These are phyloP conservation scores for Neoseiulus cucumeris DNA, from an alignment of 1,140 invertebrate genomes.

Conservation along the genomic window DNA sequence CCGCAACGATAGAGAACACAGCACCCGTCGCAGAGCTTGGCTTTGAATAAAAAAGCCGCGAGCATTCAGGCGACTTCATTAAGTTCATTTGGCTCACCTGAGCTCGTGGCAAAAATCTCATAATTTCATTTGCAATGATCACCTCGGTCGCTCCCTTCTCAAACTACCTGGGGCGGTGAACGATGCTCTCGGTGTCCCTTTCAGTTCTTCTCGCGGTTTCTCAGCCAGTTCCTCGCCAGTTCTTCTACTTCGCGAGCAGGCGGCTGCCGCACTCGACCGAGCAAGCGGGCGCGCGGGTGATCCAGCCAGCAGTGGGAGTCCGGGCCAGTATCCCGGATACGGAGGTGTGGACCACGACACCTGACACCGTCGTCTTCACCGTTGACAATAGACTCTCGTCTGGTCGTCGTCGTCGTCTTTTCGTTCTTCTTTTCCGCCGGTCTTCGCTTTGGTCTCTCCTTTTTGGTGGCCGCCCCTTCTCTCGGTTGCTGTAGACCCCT, in stretches of 20 bases:
- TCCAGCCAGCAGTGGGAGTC: neutral
- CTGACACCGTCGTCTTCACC: neutral
- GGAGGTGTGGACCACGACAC: neutral
- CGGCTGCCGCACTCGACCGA: neutral
- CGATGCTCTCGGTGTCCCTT: neutral
- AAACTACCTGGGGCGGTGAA: neutral
- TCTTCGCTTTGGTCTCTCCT: neutral
- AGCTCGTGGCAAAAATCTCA: constrained; percentile 8
- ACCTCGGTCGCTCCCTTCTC: neutral
- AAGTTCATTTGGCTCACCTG: constrained; percentile 11
- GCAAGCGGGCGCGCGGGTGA: neutral
- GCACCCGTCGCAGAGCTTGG: too few relatives aligned
- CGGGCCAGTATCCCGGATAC: neutral
- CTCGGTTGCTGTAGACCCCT: too few relatives aligned
- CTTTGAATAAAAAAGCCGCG: neutral
- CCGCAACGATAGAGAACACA: too few relatives aligned
- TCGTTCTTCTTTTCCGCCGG: neutral
- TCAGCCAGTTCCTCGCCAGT: neutral
- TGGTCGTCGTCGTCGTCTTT: neutral
- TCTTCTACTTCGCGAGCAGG: neutral
- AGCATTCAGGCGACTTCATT: neutral
- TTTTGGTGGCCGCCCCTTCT: too few relatives aligned
- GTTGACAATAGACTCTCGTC: too few relatives aligned
- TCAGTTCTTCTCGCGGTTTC: neutral
- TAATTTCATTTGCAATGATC: constrained; percentile 12